Evolutionary conservation across 1,140 invertebrate species (phyloP).

Genomic region (Tetranychus urticae): DNA sequence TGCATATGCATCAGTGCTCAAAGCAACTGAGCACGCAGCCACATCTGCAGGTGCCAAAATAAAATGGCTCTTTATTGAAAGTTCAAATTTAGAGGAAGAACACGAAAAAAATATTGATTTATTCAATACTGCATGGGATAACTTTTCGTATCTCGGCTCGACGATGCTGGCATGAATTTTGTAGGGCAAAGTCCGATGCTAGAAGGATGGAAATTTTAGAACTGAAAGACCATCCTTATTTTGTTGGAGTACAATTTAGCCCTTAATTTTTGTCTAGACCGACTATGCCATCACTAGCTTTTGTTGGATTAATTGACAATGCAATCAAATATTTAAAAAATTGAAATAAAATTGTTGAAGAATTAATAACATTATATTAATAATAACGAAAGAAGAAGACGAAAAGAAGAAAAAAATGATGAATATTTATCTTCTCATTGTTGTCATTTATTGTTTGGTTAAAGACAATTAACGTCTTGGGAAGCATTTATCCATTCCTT

Average conservation of each 20-base stretch:
- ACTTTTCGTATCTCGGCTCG: slow-evolving; percentile 54
- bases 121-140: slow-evolving; percentile 83
- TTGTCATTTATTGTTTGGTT: no score
- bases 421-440: no score
- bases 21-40: slow-evolving; percentile 77
- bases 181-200: slow-evolving; percentile 42
- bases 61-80: slow-evolving; percentile 61
- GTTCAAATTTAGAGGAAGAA: slow-evolving; percentile 54
- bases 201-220: slow-evolving; percentile 60
- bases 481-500: no score
- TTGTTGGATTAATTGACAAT: slow-evolving; percentile 53
- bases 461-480: no score
- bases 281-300: slow-evolving; percentile 76
- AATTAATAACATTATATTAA: no score
- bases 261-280: slow-evolving; percentile 90
- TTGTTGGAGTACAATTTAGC: slow-evolving; percentile 87
- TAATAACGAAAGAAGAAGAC: no score
- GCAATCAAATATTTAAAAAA: no score
- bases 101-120: slow-evolving; percentile 59
- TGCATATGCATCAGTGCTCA: slow-evolving; percentile 84
- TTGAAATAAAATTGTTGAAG: no score
- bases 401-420: no score
- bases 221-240: slow-evolving; percentile 55
- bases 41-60: slow-evolving; percentile 58
- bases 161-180: slow-evolving; percentile 64